A percentile compares a stretch with the other conserved stretches of the same genome.
phyloP scores from a whole-genome alignment of 1,140 invertebrate species.

The Venturia canescens region DNA sequence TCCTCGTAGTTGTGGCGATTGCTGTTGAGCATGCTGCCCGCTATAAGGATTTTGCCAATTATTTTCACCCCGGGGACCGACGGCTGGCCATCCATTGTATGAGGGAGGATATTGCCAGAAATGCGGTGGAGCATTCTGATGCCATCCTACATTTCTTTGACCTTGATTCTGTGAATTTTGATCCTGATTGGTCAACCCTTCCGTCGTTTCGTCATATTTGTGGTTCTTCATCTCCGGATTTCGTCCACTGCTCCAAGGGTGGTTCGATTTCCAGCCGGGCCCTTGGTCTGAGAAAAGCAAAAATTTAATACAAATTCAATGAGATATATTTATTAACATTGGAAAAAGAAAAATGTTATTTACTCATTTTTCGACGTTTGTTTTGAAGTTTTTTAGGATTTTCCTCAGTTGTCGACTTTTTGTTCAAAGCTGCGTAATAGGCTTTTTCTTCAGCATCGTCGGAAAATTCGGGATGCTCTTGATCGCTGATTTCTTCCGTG shows the following conservation, averaged over 20 bases:
- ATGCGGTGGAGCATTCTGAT: conserved; percentile 38
- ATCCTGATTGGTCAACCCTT: conserved; percentile 24
- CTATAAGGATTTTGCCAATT: conserved; percentile 4
- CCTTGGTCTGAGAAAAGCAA: conserved; percentile 48
- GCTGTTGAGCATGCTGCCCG: conserved; percentile 21
- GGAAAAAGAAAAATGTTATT: conserved; percentile 22
- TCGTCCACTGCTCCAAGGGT: conserved; percentile 65
- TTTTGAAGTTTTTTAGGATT: conserved; percentile 30
- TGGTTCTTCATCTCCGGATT: conserved; percentile 40
- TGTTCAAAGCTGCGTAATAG: conserved; percentile 68
- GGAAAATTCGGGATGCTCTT: conserved; percentile 93
- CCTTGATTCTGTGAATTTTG: conserved; percentile 12
- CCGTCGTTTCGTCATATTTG: conserved; percentile 40
- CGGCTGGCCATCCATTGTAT: conserved; percentile 45
- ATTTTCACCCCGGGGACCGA: background rate
- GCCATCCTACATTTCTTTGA: no score
- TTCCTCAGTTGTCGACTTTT: conserved; percentile 54
- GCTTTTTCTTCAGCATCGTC: conserved; percentile 90
- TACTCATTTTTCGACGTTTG: conserved; percentile 53
- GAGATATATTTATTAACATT: no score
- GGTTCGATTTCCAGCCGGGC: conserved; percentile 61
- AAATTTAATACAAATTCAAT: conserved; percentile 10
- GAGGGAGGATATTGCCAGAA: conserved; percentile 43
- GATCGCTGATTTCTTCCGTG: conserved; percentile 89
- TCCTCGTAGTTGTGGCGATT: background rate